Evolutionary conservation across 2,113 vertebrate genomes (phyloP), one percentile per base, ranked within the genome.

Genomic region (Cyprinodon brontotheroides): DNA sequence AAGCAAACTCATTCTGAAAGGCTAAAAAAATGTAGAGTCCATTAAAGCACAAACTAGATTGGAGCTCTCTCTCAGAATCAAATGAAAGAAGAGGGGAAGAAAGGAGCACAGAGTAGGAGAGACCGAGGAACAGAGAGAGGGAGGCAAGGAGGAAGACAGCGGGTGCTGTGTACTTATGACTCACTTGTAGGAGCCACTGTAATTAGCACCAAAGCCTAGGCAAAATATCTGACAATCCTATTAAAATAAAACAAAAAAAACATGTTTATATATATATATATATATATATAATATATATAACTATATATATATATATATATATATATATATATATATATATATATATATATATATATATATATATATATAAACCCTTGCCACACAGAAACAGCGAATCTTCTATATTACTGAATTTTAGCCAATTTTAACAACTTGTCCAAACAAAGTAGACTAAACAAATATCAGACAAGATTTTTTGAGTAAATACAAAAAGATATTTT

Each of bases 31-130:
- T 86, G 81, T 84, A 68, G 47, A 77, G 75, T 82, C 80, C 74
- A 37, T 59, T 62, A 77, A 86, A 88, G 78, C 65, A 79, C 41
- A 88, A 83, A 83, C 72, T 76, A 85, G 85, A 86, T 80, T 77
- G 72, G 74, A 74, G 76, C 85, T 83, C 79, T 72, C 78, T 88
- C 77, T 82, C 77, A 69, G 81, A 75, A 86, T 87, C 75, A 85
- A 89, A 86, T 86, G 71, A 83, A 85, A 74, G 78, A 74, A 87
- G 68, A 82, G 74, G 82, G 81, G 68, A 63, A 85, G 83, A 57
- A 17, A 57, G 50, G 17, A 17, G 17, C 20, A 20, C 38, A 81
- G 72, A 61, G 38, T 70, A 29, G 36, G 71, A 81, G 60, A 22
- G 47, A 72, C 45, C n/a, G 6, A 29, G 64, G 65, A 80, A 84